These are phyloP conservation scores for Pygoscelis antarcticus DNA, from an alignment of 2,113 vertebrate species.

Conservation along the genomic window DNA sequence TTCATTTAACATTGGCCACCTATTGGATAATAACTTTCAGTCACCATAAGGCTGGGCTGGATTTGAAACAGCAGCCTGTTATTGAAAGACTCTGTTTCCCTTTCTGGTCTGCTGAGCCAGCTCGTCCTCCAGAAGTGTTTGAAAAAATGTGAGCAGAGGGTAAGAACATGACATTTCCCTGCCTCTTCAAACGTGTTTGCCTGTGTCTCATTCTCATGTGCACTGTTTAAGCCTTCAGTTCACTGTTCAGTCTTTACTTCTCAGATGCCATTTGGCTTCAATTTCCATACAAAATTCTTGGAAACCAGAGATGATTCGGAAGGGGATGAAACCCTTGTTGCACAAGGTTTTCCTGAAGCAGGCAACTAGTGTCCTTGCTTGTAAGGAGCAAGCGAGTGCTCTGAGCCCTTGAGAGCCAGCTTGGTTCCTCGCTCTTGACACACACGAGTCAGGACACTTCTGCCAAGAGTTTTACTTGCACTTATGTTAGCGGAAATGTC, in stretches of 20 bases:
- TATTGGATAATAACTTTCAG: neutral
- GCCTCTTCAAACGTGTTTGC: neutral
- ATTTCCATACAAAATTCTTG: neutral
- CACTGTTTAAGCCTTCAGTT: neutral
- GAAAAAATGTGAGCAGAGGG: neutral
- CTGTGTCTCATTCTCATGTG: rapidly evolving
- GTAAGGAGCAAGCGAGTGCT: neutral
- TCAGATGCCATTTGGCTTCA: neutral
- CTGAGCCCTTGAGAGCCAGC: neutral
- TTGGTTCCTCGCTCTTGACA: neutral
- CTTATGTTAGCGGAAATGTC: slow-evolving; percentile 32
- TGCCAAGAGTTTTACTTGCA: slow-evolving; percentile 52
- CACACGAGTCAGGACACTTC: neutral
- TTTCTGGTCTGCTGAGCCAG: neutral
- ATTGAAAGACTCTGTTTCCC: neutral
- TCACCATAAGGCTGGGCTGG: neutral
- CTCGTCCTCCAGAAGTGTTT: neutral
- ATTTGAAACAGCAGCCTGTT: neutral
- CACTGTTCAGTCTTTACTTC: neutral
- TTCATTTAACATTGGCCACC: neutral
- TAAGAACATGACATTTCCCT: neutral
- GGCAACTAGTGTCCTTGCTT: neutral
- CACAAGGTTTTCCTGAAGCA: neutral
- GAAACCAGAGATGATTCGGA: neutral
- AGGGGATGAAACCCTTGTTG: neutral